These are phyloP conservation scores for Lathronympha strigana DNA, from an alignment of 2,888 invertebrate species.

Conservation along the genomic window DNA sequence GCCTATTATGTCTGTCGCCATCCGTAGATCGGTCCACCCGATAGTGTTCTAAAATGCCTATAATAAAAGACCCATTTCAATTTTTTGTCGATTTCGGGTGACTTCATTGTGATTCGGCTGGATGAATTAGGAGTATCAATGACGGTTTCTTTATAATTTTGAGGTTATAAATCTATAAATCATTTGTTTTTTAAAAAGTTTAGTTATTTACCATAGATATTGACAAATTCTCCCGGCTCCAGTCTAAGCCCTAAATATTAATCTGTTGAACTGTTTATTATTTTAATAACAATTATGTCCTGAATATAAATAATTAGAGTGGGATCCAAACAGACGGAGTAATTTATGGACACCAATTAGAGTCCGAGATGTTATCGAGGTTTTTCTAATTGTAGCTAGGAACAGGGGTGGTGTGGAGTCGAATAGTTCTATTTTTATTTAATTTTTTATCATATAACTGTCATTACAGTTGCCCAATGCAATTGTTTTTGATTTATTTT, in stretches of 20 bases:
- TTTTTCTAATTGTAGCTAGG: conserved; percentile 55
- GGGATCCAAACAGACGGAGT: conserved; percentile 51
- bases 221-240: no score
- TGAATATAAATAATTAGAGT: conserved; percentile 31
- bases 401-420: conserved; percentile 51
- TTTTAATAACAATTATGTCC: conserved; percentile 29
- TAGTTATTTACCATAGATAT: no score
- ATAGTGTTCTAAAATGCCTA: conserved; percentile 36
- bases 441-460: no score
- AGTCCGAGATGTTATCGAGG: conserved; percentile 67
- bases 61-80: conserved; percentile 40
- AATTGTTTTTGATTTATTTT: no score
- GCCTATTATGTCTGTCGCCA: conserved; percentile 43
- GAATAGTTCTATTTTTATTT: not conserved
- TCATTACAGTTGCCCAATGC: no score
- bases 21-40: conserved; percentile 35
- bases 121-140: conserved; percentile 21
- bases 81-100: conserved; percentile 39
- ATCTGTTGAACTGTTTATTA: not conserved
- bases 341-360: conserved; percentile 80
- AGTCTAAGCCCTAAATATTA: not conserved
- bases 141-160: not conserved
- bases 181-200: conserved; percentile 5
- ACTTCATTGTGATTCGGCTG: conserved; percentile 36
- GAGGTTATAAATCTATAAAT: conserved; percentile 9